Conservation (phyloP, 2,113 vertebrate species). For the Cyanistes caeruleus region DNA sequence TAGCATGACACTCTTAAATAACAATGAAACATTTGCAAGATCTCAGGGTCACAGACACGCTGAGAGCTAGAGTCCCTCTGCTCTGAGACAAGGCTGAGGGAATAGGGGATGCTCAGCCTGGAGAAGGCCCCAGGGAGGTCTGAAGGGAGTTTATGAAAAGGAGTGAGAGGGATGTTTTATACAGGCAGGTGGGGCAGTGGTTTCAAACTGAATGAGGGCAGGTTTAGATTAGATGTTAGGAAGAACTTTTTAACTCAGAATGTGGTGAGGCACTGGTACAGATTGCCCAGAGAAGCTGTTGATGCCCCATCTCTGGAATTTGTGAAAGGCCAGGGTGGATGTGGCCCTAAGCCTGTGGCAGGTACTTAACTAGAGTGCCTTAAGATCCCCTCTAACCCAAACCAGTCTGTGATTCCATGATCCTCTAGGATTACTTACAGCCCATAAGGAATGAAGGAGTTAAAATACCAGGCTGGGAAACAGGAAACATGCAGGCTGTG, state of each 20-base stretch:
- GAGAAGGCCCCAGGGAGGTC: background rate
- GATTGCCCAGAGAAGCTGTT: background rate
- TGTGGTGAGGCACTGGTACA: background rate
- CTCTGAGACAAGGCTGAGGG: background rate
- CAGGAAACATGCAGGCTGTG: background rate
- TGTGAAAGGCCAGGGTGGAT: background rate
- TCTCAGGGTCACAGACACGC: background rate
- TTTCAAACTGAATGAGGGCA: background rate
- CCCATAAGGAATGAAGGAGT: background rate
- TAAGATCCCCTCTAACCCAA: background rate
- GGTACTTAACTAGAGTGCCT: too few relatives aligned
- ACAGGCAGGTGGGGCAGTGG: background rate
- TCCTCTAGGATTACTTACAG: background rate
- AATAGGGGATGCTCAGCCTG: background rate
- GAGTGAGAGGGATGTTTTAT: background rate
- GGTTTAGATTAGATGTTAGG: too few relatives aligned
- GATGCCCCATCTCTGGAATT: background rate
- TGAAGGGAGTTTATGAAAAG: background rate
- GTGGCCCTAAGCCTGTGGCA: background rate
- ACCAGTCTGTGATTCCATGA: background rate
- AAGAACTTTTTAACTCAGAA: background rate
- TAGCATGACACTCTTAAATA: background rate
- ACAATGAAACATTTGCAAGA: background rate
- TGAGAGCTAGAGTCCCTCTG: background rate
- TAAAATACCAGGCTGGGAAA: background rate